A percentile compares a stretch with the other conserved stretches of the same genome.
Conservation (phyloP, 2,888 invertebrate genomes). For the Mechanitis mazaeus region DNA sequence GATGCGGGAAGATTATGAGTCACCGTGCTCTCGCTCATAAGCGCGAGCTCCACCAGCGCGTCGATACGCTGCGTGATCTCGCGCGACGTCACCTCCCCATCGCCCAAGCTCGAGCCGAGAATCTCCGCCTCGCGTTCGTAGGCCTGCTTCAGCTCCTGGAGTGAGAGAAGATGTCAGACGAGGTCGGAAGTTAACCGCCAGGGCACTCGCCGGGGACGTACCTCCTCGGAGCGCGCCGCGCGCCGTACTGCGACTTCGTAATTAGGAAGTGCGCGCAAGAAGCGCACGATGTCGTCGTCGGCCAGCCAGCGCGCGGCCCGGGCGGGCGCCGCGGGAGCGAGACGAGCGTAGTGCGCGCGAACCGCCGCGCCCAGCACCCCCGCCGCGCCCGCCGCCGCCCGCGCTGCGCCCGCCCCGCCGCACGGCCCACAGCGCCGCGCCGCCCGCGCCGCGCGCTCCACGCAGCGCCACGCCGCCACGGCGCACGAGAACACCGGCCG, state of each 20-base stretch:
- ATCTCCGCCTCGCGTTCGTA: slow-evolving; percentile 91
- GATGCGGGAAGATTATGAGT: no score
- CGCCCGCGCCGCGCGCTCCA: slow-evolving; percentile 36
- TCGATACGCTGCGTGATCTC: slow-evolving; percentile 92
- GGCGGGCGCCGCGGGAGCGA: slow-evolving; percentile 35
- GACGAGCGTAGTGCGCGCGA: slow-evolving; percentile 34
- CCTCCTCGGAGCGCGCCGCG: slow-evolving; percentile 25
- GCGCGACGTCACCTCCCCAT: slow-evolving; percentile 87
- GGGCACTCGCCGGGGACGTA: not conserved
- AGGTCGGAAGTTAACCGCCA: no score
- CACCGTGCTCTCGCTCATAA: slow-evolving; percentile 94
- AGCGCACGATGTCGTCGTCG: slow-evolving; percentile 95
- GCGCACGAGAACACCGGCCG: slow-evolving; percentile 52
- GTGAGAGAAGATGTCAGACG: no score
- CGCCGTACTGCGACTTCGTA: slow-evolving; percentile 42
- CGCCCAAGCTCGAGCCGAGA: slow-evolving; percentile 92
- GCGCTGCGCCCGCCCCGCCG: slow-evolving; percentile 38
- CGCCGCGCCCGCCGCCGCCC: slow-evolving; percentile 42
- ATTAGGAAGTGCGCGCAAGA: slow-evolving; percentile 83
- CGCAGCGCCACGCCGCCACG: slow-evolving; percentile 45
- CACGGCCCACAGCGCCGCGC: slow-evolving; percentile 43
- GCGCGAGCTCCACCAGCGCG: slow-evolving; percentile 89
- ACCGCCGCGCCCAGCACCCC: slow-evolving; percentile 36
- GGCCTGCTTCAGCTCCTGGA: slow-evolving; percentile 60
- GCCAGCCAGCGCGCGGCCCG: slow-evolving; percentile 81